phyloP scores from a whole-genome alignment of 2,888 invertebrate genomes.

The Prosapia bicincta region DNA sequence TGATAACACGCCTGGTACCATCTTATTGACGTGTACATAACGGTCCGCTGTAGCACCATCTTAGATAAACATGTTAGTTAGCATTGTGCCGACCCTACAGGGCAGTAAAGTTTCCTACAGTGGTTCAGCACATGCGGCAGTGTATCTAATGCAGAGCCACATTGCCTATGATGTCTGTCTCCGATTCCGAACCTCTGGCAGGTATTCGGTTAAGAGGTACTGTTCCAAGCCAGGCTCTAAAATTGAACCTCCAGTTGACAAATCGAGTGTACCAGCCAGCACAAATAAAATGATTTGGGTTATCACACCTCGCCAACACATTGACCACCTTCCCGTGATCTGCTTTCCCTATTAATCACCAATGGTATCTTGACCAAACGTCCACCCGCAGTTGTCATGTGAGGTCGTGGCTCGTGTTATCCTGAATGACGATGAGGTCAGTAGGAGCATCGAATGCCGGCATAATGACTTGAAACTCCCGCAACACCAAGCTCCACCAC shows the following conservation, averaged over 20 bases:
- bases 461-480: background rate
- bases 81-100: too few relatives aligned
- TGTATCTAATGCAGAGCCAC: conserved; percentile 40
- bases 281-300: conserved; percentile 41
- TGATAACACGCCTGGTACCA: too few relatives aligned
- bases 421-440: background rate
- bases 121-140: too few relatives aligned
- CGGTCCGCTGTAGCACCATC: too few relatives aligned
- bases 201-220: conserved; percentile 42
- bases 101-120: too few relatives aligned
- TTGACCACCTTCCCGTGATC: conserved; percentile 43
- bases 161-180: conserved; percentile 40
- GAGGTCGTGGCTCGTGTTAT: background rate
- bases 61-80: too few relatives aligned
- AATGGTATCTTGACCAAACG: background rate
- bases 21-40: too few relatives aligned
- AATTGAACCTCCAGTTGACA: conserved; percentile 46
- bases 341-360: conserved; percentile 26
- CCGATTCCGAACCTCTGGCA: conserved; percentile 30
- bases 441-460: background rate
- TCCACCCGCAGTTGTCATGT: background rate
- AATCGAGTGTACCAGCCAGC: conserved; percentile 40
- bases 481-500: too few relatives aligned
- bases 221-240: conserved; percentile 42
- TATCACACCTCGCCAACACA: conserved; percentile 37